Percentiles rank a stretch among this genome's conserved stretches.
Conservation (phyloP, 1,140 invertebrate genomes). For the Artemia franciscana region DNA sequence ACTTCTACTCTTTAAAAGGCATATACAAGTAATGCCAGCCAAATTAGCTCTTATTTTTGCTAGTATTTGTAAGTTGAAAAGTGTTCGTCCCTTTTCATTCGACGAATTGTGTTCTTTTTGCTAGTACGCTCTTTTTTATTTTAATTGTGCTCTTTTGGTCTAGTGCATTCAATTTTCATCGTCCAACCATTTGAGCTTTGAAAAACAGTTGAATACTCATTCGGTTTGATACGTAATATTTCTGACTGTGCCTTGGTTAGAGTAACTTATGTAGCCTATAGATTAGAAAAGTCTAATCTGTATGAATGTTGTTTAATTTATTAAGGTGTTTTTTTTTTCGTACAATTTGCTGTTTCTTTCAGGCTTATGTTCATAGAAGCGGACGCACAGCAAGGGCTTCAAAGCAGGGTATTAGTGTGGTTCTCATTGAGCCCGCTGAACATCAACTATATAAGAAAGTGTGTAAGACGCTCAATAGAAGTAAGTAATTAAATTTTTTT, state of each 20-base stretch:
- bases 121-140: too few relatives aligned
- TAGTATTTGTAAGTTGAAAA: too few relatives aligned
- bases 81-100: too few relatives aligned
- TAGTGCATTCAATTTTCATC: too few relatives aligned
- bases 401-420: constrained; percentile 66
- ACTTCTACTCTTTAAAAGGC: too few relatives aligned
- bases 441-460: constrained; percentile 52
- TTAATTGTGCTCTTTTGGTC: too few relatives aligned
- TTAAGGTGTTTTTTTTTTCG: not conserved
- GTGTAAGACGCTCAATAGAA: constrained; percentile 52
- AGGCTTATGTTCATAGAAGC: constrained; percentile 85
- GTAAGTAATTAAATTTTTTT: constrained; percentile 24
- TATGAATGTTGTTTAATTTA: not conserved
- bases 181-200: too few relatives aligned
- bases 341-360: constrained; percentile 14
- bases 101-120: too few relatives aligned
- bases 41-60: too few relatives aligned
- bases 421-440: constrained; percentile 75
- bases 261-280: not conserved
- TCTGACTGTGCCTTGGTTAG: not conserved
- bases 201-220: too few relatives aligned
- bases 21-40: too few relatives aligned
- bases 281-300: not conserved
- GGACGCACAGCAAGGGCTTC: constrained; percentile 78
- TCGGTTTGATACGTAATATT: too few relatives aligned